These are phyloP conservation scores for Apeltes quadracus DNA, from an alignment of 2,113 vertebrate genomes.

Conservation along the genomic window DNA sequence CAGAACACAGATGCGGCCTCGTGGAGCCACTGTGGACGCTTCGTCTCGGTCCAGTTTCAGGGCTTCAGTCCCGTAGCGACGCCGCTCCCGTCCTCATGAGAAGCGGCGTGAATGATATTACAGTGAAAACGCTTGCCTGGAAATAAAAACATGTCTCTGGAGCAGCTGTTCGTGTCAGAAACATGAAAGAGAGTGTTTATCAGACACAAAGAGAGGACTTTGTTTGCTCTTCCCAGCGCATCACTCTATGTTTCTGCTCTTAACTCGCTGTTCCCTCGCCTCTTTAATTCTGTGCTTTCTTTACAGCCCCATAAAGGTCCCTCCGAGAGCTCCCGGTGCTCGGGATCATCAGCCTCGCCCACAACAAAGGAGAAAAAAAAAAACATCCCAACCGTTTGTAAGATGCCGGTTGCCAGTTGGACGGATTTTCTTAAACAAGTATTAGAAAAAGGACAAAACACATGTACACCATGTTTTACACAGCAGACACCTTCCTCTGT, in stretches of 20 bases:
- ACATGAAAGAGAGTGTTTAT: constrained; percentile 62
- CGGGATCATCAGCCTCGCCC: constrained; percentile 60
- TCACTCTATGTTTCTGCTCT: constrained; percentile 57
- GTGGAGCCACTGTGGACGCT: background rate
- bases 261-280: constrained; percentile 43
- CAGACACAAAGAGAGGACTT: constrained; percentile 55
- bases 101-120: constrained; percentile 15
- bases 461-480: constrained; percentile 29
- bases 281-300: constrained; percentile 65
- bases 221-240: constrained; percentile 58
- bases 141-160: constrained; percentile 22
- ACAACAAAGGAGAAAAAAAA: constrained; percentile 73
- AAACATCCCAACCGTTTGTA: constrained; percentile 65
- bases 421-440: constrained; percentile 60
- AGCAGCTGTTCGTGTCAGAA: constrained; percentile 67
- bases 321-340: constrained; percentile 48
- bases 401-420: constrained; percentile 66
- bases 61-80: background rate
- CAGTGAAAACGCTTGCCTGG: constrained; percentile 6
- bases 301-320: constrained; percentile 48
- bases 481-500: constrained; percentile 23
- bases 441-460: too few relatives aligned
- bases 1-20: background rate
- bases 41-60: background rate
- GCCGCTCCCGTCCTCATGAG: background rate